Evolutionary conservation across 2,888 invertebrate genomes (phyloP), one percentile per base, ranked within the genome.

Genomic region (Stramonita haemastoma): DNA sequence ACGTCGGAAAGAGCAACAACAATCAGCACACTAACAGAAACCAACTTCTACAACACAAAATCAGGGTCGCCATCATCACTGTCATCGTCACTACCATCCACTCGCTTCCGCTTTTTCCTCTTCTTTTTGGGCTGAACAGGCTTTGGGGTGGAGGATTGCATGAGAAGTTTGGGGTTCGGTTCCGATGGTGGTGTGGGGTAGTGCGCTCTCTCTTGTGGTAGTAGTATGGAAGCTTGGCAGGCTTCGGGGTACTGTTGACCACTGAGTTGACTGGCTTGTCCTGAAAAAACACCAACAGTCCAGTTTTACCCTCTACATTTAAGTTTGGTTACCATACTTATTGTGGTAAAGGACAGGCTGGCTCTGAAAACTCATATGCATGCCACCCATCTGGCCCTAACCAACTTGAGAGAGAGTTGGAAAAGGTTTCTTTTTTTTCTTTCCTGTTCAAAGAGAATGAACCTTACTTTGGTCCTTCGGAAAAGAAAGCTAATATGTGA

Each of bases 11-110:
- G 81, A 83, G 11, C 15, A 36, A 86, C 70, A 86, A 57, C 66
- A 70, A 32, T 57, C 57, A 88, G 57, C 79, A 87, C 81, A 89
- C 70, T 87, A 87, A 70, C 22, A 26, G 89, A 57, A 73, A 84
- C 56, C 34, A 89, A 46, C 83, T 89, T 90, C 95, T 95, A 88
- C 95, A 96, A 92, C 93, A 93, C 93, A 93, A 94, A 95, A 88
- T 95, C 95, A 70, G 94, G 94, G 90, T 95, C 95, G 87, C 92
- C 92, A 83, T 95, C 94, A 91, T 92, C 93, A 89, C 92, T 93
- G 86, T 94, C 94, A 87, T 95, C 95, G 79, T 93, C 93, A 91
- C 94, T 94, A 90, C 92, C 93, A 32, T 91, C 92, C 36, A 94
- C 92, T 60, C 93, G 93, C 90, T 92, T 93, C 90, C 94, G 92